A percentile compares a stretch with the other conserved stretches of the same genome.
phyloP scores from a whole-genome alignment of 2,113 vertebrate genomes.

The Cottus gobio region DNA sequence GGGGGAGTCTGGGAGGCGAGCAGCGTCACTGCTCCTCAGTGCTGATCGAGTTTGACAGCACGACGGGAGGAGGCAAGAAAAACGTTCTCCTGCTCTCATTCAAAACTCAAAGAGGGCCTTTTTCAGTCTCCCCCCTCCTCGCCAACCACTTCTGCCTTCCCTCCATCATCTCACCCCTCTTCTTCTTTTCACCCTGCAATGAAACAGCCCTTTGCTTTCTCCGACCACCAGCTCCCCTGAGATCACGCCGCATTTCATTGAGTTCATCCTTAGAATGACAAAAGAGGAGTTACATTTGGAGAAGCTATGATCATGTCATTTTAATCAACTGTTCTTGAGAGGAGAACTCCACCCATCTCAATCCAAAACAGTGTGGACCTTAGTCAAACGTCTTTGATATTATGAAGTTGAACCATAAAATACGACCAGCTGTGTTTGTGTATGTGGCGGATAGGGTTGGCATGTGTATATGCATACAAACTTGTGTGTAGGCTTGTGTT shows the following conservation, averaged over 20 bases:
- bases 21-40: constrained; percentile 84
- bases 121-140: constrained; percentile 83
- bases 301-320: constrained; percentile 33
- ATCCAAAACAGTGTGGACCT: not conserved
- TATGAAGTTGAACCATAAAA: constrained; percentile 7
- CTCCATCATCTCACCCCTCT: constrained; percentile 60
- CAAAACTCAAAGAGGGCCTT: constrained; percentile 96
- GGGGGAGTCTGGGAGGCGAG: constrained; percentile 83
- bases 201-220: constrained; percentile 65
- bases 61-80: constrained; percentile 92
- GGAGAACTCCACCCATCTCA: not conserved
- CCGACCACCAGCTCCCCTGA: constrained; percentile 59
- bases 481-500: constrained; percentile 18
- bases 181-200: constrained; percentile 73
- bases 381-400: constrained; percentile 5
- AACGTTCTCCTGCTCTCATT: constrained; percentile 85
- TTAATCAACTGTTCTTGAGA: constrained; percentile 19
- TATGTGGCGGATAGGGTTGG: not conserved
- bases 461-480: constrained; percentile 14
- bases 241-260: constrained; percentile 64
- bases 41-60: constrained; percentile 99
- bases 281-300: constrained; percentile 44
- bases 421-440: constrained; percentile 10
- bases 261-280: constrained; percentile 62
- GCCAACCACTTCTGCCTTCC: constrained; percentile 54